Percentiles rank a stretch among this genome's conserved stretches.
Evolutionary conservation across 2,888 invertebrate species (phyloP).

Genomic region (Caenorhabditis japonica): DNA sequence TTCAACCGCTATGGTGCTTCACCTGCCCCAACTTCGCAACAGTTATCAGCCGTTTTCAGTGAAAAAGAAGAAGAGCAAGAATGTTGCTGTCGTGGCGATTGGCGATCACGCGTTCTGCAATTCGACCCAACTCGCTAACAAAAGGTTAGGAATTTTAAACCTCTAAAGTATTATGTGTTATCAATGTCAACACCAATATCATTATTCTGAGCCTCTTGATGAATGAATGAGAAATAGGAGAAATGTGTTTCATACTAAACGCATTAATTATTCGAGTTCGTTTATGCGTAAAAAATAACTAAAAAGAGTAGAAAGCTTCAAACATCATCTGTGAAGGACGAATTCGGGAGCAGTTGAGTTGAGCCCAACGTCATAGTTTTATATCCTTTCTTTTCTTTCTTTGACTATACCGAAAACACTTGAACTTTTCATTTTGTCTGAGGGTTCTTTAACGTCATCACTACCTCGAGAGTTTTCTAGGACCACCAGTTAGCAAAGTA

Average conservation of each 20-base stretch:
- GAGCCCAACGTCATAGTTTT: constrained; percentile 31
- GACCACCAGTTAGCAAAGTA: neutral
- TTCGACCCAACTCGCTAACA: constrained; percentile 5
- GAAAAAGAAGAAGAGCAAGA: neutral
- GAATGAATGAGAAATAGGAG: too few relatives aligned
- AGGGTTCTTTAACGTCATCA: constrained; percentile 21
- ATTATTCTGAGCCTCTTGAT: too few relatives aligned
- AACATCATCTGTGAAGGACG: constrained; percentile 23
- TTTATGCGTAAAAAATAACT: constrained; percentile 5
- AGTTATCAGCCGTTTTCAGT: constrained; percentile 35
- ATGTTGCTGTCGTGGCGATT: too few relatives aligned
- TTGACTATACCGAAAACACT: constrained; percentile 28
- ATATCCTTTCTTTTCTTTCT: neutral
- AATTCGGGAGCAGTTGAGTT: constrained; percentile 26
- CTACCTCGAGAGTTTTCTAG: constrained; percentile 7
- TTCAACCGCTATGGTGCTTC: constrained; percentile 7
- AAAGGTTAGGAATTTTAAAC: constrained; percentile 27
- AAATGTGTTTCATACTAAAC: too few relatives aligned
- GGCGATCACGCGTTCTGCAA: constrained; percentile 26
- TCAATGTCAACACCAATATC: too few relatives aligned
- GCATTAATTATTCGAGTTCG: too few relatives aligned
- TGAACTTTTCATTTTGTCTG: constrained; percentile 43
- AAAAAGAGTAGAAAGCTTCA: constrained; percentile 17
- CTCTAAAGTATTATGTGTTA: too few relatives aligned
- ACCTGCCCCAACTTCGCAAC: too few relatives aligned